Base-by-base conservation (phyloP, 2,888 invertebrate species). In the Macrophya annulata region DNA sequence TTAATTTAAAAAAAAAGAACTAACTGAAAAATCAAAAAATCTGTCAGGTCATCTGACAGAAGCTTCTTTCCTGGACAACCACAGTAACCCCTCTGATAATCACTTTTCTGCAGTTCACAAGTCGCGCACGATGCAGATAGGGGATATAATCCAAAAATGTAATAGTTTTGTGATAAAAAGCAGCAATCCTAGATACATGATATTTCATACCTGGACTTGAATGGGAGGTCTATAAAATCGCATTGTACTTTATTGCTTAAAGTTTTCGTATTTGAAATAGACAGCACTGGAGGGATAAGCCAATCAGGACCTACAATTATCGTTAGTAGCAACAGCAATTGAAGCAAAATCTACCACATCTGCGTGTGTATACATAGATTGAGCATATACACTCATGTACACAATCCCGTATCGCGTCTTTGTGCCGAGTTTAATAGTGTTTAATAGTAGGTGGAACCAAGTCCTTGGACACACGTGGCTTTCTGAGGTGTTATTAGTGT, bases 401-500 rank as follows among this genome's bases (percentile, higher is more conserved):
- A 37, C 51, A 55, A 77, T 51, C 37, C 4, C 9, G 31, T 51
- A 77, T 55, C 31, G 9, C 51, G 31, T 77, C 55, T n/a, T 48
- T 31, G 55, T 77, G 17, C 48, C 37, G 37, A 77, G 77, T 77
- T 81, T 81, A 43, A 81, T 62, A 83, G 37, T 71, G 68, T 68
- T 45, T 68, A 68, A 68, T 48, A 68, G 68, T 83, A 65, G 83
- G 48, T 68, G 48, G 83, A 68, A 10, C 48, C 83, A 10, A 21
- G 31, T 71, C 48, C 45, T 83, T 25, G 68, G 43, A 15, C 31
- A 81, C 43, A 43, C 68, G 68, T 79, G 79, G 79, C 84, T 86
- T 85, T 87, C 87, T 84, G 86, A 68, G 59, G 87, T 87, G 88
- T 89, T 89, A 89, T 90, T 90, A 86, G 88, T 87, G 88, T 91